Base-by-base conservation (phyloP, 2,888 invertebrate genomes). In the Melieria omissa region DNA sequence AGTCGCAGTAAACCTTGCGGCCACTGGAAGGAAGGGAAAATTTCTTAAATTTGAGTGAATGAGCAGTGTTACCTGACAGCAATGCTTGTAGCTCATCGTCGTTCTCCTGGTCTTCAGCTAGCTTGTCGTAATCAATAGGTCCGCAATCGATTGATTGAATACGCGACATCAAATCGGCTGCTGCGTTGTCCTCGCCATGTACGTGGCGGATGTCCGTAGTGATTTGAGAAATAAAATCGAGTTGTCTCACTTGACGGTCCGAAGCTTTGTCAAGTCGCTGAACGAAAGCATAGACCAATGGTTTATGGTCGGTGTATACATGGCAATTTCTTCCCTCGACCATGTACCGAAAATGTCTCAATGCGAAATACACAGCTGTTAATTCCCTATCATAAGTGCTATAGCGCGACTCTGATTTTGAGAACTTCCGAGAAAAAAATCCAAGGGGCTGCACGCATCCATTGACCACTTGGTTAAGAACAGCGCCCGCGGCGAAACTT, bases 331-430 rank as follows among this genome's bases (percentile, higher is more conserved):
- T 66, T 0, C 74, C 78, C 58, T 79, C 77, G 7, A 78, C 29
- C 74, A 77, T 76, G 71, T 78, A 77, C 55, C 73, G 74, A 68
- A 78, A 79, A 69, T 77, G 76, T 57, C 80, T 80, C 0, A 87
- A 77, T 0, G 83, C 80, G 44, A 80, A 73, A 68, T 86, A 87
- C 4, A 86, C 82, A 0, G 84, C 85, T 5, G 85, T 76, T 0
- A 88, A 79, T 75, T 86, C 85, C 6, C 85, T 62, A 72, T 88
- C 86, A 73, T 86, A 87, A 2, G 77, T 75, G n/a, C 74, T 76
- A 54, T 86, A 87, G 7, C 82, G 83, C 29, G 64, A 70, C 73
- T 87, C 81, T 0, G 84, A 70, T 4, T 78, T 72, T 44, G 72
- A 79, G 1, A 87, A 73, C 46, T 83, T 83, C 66, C 77, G 77